Percentiles rank a stretch among this genome's conserved stretches.
Evolutionary conservation across 2,797 vertebrate genomes (phyloP).

Genomic region (Clarias platycephalus): DNA sequence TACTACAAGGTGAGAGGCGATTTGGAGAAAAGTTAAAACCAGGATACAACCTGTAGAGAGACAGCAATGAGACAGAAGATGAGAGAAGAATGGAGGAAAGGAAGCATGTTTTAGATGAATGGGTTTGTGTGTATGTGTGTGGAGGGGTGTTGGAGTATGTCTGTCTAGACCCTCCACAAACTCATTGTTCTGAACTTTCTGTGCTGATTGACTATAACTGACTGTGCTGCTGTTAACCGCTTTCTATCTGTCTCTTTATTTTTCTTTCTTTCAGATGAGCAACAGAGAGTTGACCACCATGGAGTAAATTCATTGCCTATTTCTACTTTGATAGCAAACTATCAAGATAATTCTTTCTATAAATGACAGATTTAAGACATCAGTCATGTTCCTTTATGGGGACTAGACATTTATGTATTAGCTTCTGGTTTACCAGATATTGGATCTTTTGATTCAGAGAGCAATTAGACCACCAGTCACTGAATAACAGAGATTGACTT

Average conservation of each 20-base stretch:
- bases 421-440: neutral
- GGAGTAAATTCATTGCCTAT: neutral
- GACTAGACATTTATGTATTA: neutral
- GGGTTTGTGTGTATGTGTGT: constrained; percentile 16
- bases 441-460: neutral
- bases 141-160: neutral
- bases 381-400: neutral
- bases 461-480: neutral
- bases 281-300: neutral
- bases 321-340: neutral
- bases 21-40: constrained; percentile 62
- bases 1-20: constrained; percentile 55
- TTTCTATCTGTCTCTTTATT: constrained; percentile 2
- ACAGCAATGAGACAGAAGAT: constrained; percentile 25
- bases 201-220: constrained; percentile 25
- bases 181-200: constrained; percentile 29
- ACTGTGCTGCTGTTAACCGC: constrained; percentile 20
- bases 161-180: constrained; percentile 38
- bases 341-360: too few relatives aligned
- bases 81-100: constrained; percentile 33
- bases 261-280: neutral
- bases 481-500: neutral
- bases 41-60: constrained; percentile 62
- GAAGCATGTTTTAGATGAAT: constrained; percentile 38
- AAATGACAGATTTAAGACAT: neutral